Evolutionary conservation across 2,888 invertebrate genomes (phyloP).

Genomic region (Acanthosoma haemorrhoidale): DNA sequence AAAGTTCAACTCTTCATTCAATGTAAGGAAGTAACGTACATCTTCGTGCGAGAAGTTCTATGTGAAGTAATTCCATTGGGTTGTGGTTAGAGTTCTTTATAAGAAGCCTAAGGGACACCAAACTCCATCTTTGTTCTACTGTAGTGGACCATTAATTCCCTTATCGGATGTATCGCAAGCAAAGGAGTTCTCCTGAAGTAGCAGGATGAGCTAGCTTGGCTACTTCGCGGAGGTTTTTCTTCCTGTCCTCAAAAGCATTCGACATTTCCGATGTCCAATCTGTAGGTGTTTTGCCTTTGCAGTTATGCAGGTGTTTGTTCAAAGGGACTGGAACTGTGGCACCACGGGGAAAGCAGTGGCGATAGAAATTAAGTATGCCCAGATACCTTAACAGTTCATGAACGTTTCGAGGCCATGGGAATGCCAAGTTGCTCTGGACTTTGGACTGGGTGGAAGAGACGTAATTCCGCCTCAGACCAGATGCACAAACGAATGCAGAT

Average conservation of each 20-base stretch:
- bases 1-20: no score
- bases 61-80: no score
- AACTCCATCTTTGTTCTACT: neutral
- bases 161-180: neutral
- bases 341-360: neutral
- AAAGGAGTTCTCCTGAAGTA: neutral
- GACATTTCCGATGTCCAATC: neutral
- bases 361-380: neutral
- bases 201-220: neutral
- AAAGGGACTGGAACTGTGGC: neutral
- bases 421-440: neutral
- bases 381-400: neutral
- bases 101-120: neutral
- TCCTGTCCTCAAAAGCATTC: no score
- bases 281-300: neutral
- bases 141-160: neutral
- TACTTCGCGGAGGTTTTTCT: neutral
- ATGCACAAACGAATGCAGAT: no score
- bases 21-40: no score
- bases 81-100: no score
- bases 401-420: neutral
- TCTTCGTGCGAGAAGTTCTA: no score
- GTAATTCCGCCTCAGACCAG: no score
- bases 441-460: no score
- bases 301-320: neutral